Evolutionary conservation across 30 jellyfish, hydroid and myxozoan species (phyloP), one percentile per base, ranked within the genome.

Genomic region (Hydractinia symbiolongicarpus): DNA sequence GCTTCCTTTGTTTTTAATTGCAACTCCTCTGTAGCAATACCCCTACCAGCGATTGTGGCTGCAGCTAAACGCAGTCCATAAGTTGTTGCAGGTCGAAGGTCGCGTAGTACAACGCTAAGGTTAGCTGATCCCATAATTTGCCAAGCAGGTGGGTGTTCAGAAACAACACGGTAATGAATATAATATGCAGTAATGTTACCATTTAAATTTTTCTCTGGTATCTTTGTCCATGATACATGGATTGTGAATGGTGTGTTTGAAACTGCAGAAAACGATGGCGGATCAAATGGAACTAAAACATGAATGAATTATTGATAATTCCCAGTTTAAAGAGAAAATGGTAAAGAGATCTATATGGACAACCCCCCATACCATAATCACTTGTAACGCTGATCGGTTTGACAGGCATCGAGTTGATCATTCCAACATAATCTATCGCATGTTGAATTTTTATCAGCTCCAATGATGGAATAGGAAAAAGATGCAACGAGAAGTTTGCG

Each of bases 11-110:
- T 64, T 4, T 64, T 9, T 6, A 44, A 44, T n/a, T n/a, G 19
- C 74, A 64, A 13, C 40, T 64, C 74, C 40, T 64, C 40, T 44
- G 74, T n/a, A 13, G 74, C 74, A 13, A 64, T 64, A 13, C 74
- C 74, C 9, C 40, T 64, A 7, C 74, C 74, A 64, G 19, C 52
- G 7, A 5, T 3, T 44, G 74, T n/a, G 7, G 74, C 19, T 13
- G 40, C 17, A 7, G 40, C 52, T 51, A 64, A n/a, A n/a, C 74
- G 9, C 7, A 64, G 19, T n/a, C 74, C 74, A 13, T 64, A 64
- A 44, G 40, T 64, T 51, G 52, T 64, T 64, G 52, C 74, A n/a
- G 74, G 15, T 6, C 9, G 9, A 0, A 64, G 40, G 40, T 64
- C 8, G n/a, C 9, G 40, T 51, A 64, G 40, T n/a, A 64, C 74